Conservation (phyloP, 2,888 invertebrate species). For the Dryobota labecula region DNA sequence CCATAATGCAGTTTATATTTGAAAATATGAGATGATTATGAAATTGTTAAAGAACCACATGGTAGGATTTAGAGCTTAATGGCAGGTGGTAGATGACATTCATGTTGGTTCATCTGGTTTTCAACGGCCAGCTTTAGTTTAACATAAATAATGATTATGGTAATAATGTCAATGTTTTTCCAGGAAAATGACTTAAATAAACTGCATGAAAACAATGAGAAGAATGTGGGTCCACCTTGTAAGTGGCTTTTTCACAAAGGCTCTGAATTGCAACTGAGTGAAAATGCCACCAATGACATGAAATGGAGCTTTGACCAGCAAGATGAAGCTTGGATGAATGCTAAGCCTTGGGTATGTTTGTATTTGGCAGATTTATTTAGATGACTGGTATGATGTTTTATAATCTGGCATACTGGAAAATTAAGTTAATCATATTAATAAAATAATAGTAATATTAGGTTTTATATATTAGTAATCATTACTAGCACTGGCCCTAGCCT, state of each 20-base stretch:
- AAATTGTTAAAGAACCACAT: neutral
- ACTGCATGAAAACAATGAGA: conserved; percentile 70
- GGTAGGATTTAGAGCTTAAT: neutral
- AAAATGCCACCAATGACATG: conserved; percentile 79
- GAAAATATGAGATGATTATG: neutral
- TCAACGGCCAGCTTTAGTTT: too few species aligned
- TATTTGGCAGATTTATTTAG: conserved; percentile 49
- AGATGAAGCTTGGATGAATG: conserved; percentile 86
- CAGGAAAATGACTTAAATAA: conserved; percentile 41
- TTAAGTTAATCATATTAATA: neutral
- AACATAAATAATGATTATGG: too few species aligned
- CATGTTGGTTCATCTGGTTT: neutral
- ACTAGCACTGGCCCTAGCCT: too few species aligned
- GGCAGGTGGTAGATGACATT: neutral
- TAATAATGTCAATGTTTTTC: too few species aligned
- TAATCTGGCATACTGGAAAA: neutral
- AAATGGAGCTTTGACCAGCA: conserved; percentile 85
- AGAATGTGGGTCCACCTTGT: conserved; percentile 68
- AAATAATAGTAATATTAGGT: neutral
- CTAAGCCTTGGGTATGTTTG: conserved; percentile 88
- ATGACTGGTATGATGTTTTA: conserved; percentile 17
- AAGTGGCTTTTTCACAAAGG: conserved; percentile 79
- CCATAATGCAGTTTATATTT: neutral
- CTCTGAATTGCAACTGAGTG: conserved; percentile 69
- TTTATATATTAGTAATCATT: neutral